These are phyloP conservation scores for Peucedramus taeniatus DNA, from an alignment of 2,113 vertebrate genomes.

Conservation along the genomic window DNA sequence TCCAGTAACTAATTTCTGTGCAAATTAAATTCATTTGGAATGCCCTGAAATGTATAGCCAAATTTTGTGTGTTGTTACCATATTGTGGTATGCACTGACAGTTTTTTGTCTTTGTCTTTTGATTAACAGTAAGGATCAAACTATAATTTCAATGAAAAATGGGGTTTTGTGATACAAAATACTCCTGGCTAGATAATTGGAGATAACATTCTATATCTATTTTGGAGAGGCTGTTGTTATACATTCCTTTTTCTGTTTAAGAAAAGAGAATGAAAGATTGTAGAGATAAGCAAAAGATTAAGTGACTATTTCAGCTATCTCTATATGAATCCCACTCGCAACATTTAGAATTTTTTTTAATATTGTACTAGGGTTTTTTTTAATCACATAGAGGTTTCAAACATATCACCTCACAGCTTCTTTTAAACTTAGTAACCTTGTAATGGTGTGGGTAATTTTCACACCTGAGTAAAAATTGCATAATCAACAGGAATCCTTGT, in stretches of 20 bases:
- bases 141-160: background rate
- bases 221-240: background rate
- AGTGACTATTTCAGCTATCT: background rate
- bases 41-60: background rate
- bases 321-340: background rate
- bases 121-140: background rate
- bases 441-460: background rate
- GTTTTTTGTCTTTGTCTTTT: background rate
- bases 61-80: background rate
- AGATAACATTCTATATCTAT: background rate
- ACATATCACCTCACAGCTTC: background rate
- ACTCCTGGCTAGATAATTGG: background rate
- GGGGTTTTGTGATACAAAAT: background rate
- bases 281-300: background rate
- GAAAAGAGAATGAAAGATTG: background rate
- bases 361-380: background rate
- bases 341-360: background rate
- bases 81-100: background rate
- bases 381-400: background rate
- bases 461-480: background rate
- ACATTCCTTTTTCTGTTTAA: background rate
- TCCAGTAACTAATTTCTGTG: background rate
- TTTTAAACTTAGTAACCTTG: background rate
- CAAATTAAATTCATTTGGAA: background rate
- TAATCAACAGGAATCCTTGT: background rate